Percentiles rank a stretch among this genome's conserved stretches.
These are phyloP conservation scores for Griposia aprilina DNA, from an alignment of 2,888 invertebrate species.

Conservation along the genomic window DNA sequence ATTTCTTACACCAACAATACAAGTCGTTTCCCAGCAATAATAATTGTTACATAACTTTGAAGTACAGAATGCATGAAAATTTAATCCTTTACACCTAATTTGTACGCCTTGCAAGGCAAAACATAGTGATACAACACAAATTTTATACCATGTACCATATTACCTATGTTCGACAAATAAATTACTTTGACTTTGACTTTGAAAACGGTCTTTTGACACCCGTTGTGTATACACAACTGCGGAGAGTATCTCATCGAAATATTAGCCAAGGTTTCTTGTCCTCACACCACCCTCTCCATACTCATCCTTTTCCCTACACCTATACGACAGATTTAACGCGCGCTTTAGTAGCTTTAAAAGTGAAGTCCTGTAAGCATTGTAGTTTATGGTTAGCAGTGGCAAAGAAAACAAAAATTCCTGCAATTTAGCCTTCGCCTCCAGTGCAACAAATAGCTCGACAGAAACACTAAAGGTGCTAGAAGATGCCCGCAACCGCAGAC, in stretches of 20 bases:
- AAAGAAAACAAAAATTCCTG: background rate
- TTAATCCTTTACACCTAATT: too few species aligned
- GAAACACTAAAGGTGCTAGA: background rate
- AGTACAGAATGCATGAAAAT: too few species aligned
- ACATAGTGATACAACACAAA: too few species aligned
- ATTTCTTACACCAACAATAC: too few species aligned
- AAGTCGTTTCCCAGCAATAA: too few species aligned
- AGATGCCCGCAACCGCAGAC: background rate
- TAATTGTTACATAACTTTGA: too few species aligned
- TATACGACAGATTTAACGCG: background rate
- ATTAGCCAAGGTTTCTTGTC: too few species aligned
- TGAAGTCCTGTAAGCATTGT: background rate
- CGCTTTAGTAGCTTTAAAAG: constrained; percentile 28
- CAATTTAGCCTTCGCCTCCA: background rate
- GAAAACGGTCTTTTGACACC: background rate
- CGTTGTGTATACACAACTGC: background rate
- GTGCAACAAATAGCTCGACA: background rate
- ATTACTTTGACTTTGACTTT: too few species aligned
- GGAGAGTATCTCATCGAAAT: too few species aligned
- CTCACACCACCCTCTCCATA: background rate
- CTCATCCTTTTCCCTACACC: background rate
- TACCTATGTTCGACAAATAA: too few species aligned
- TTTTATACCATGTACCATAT: too few species aligned
- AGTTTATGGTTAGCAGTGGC: background rate
- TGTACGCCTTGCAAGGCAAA: too few species aligned